These are phyloP conservation scores for Lasiurus cinereus DNA, from an alignment of 2,113 vertebrate species.

Conservation along the genomic window DNA sequence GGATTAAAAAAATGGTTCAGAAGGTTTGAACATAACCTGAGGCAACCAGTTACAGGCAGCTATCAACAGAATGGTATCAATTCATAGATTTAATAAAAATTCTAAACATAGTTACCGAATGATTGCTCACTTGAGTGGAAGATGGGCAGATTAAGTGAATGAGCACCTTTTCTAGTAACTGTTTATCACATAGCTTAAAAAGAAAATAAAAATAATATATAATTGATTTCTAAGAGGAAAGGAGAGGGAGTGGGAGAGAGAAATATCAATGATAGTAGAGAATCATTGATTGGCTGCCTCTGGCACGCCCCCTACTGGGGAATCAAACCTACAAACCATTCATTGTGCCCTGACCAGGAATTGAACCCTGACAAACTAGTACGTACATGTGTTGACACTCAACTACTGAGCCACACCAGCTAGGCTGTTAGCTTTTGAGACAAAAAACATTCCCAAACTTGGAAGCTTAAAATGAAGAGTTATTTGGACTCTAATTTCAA, in stretches of 20 bases:
- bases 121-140: not conserved
- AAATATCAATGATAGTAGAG: too few relatives aligned
- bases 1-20: not conserved
- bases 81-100: not conserved
- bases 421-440: not conserved
- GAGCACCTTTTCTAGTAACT: not conserved
- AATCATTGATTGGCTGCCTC: too few relatives aligned
- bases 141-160: not conserved
- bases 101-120: not conserved
- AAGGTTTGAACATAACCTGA: not conserved
- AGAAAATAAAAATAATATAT: too few relatives aligned
- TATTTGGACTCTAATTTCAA: not conserved
- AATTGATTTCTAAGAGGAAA: too few relatives aligned
- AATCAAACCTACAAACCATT: too few relatives aligned
- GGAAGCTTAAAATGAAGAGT: not conserved
- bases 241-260: too few relatives aligned
- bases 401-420: too few relatives aligned
- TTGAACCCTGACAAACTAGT: too few relatives aligned
- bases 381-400: too few relatives aligned
- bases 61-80: not conserved
- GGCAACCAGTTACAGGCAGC: not conserved
- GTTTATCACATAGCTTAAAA: not conserved
- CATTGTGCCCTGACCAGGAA: too few relatives aligned
- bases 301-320: too few relatives aligned
- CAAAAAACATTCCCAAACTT: not conserved